Percentiles rank a stretch among this genome's conserved stretches.
Conservation (phyloP, 1,140 invertebrate genomes). For the Papilio dardanus region DNA sequence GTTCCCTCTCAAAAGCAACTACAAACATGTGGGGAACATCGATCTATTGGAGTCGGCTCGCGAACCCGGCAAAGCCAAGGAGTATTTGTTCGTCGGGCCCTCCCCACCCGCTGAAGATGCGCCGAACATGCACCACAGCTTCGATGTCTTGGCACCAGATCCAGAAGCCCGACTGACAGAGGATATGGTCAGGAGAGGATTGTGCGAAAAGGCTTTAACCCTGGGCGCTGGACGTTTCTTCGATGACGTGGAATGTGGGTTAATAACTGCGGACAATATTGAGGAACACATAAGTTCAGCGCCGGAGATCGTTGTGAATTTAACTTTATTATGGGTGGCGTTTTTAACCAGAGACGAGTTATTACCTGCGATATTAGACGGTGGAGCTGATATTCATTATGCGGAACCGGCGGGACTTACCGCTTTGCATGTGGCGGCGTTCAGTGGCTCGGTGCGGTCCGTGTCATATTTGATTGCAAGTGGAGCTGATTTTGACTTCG, state of each 20-base stretch:
- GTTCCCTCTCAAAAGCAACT: conserved; percentile 64
- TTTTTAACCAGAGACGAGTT: conserved; percentile 82
- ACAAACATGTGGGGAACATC: conserved; percentile 67
- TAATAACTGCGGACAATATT: conserved; percentile 79
- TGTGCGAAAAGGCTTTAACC: conserved; percentile 84
- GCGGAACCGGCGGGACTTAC: conserved; percentile 81
- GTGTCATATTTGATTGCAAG: conserved; percentile 82
- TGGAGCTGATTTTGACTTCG: conserved; percentile 81
- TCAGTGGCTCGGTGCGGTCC: conserved; percentile 82
- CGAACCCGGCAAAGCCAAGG: conserved; percentile 70
- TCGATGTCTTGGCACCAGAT: conserved; percentile 83
- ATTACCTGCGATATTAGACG: conserved; percentile 74
- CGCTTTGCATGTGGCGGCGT: conserved; percentile 84
- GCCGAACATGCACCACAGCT: conserved; percentile 85
- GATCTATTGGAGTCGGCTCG: conserved; percentile 68
- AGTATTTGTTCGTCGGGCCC: conserved; percentile 85
- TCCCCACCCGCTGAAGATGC: conserved; percentile 85
- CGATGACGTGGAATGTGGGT: conserved; percentile 84
- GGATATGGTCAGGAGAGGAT: conserved; percentile 83
- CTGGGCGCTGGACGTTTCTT: conserved; percentile 84
- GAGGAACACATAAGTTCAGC: conserved; percentile 74
- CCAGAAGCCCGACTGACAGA: conserved; percentile 85
- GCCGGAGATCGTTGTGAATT: conserved; percentile 74
- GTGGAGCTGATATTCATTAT: conserved; percentile 82
- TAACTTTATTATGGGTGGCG: conserved; percentile 71